Percentiles rank a stretch among this genome's conserved stretches.
Evolutionary conservation across 2,113 vertebrate genomes (phyloP).

Genomic region (Neogobius melanostomus): DNA sequence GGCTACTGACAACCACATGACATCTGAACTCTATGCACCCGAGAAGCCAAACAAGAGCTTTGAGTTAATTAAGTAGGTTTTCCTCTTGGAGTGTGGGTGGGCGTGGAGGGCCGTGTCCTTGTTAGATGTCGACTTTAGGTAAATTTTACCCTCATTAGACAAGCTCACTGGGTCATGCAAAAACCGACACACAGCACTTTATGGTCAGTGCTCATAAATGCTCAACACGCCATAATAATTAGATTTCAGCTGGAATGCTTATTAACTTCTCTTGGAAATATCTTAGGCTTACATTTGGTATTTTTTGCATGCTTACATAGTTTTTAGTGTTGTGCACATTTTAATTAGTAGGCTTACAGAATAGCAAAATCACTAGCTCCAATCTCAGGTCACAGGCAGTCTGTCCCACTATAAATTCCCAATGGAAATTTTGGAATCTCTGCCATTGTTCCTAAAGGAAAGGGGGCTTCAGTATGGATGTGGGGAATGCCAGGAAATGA

Average conservation of each 20-base stretch:
- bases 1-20: constrained; percentile 41
- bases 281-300: constrained; percentile 6
- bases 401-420: constrained; percentile 53
- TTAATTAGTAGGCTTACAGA: constrained; percentile 18
- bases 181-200: constrained; percentile 1
- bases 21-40: constrained; percentile 58
- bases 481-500: constrained; percentile 83
- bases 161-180: constrained; percentile 7
- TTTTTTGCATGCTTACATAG: constrained; percentile 18
- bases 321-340: constrained; percentile 22
- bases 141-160: constrained; percentile 18
- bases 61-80: constrained; percentile 43
- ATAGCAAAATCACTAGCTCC: constrained; percentile 26
- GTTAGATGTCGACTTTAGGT: constrained; percentile 11
- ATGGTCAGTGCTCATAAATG: constrained; percentile 10
- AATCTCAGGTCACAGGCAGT: constrained; percentile 54
- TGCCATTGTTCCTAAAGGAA: constrained; percentile 72
- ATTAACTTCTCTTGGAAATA: constrained; percentile 5
- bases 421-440: constrained; percentile 69
- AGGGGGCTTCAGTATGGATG: constrained; percentile 74
- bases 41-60: constrained; percentile 23
- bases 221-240: constrained; percentile 26
- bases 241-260: constrained; percentile 10
- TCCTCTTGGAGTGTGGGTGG: neutral
- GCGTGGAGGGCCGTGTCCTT: neutral